Evolutionary conservation across 2,113 vertebrate species (phyloP).

Genomic region (Pollimyrus isidori): DNA sequence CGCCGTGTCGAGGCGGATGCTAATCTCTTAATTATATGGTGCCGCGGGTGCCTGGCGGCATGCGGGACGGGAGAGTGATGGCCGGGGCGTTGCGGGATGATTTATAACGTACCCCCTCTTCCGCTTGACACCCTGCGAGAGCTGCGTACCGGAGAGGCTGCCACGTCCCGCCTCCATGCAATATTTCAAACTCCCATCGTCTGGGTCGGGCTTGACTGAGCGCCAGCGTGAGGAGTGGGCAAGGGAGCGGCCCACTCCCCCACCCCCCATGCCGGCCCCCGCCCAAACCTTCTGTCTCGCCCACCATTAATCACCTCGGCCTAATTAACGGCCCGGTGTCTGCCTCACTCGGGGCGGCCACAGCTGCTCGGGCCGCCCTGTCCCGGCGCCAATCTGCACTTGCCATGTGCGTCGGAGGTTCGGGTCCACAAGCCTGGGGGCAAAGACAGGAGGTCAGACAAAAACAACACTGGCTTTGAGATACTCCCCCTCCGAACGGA

Average conservation of each 20-base stretch:
- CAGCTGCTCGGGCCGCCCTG: conserved; percentile 58
- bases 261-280: conserved; percentile 33
- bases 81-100: conserved; percentile 17
- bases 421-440: background rate
- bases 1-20: conserved; percentile 8
- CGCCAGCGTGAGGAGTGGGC: conserved; percentile 6
- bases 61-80: conserved; percentile 21
- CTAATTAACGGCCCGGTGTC: conserved; percentile 96
- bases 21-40: conserved; percentile 30
- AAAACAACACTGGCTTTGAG: background rate
- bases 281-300: conserved; percentile 38
- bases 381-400: conserved; percentile 12
- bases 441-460: background rate
- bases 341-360: conserved; percentile 56
- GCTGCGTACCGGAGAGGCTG: conserved; percentile 17
- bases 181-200: conserved; percentile 28
- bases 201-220: conserved; percentile 15
- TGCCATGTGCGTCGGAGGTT: background rate
- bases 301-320: conserved; percentile 90
- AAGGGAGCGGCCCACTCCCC: conserved; percentile 11
- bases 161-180: conserved; percentile 26
- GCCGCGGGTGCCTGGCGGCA: conserved; percentile 19
- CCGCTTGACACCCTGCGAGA: conserved; percentile 24
- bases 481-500: background rate
- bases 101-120: conserved; percentile 23